Evolutionary conservation across 30 jellyfish, hydroid and myxozoan genomes (phyloP).

Genomic region (Euphysa ruthae): DNA sequence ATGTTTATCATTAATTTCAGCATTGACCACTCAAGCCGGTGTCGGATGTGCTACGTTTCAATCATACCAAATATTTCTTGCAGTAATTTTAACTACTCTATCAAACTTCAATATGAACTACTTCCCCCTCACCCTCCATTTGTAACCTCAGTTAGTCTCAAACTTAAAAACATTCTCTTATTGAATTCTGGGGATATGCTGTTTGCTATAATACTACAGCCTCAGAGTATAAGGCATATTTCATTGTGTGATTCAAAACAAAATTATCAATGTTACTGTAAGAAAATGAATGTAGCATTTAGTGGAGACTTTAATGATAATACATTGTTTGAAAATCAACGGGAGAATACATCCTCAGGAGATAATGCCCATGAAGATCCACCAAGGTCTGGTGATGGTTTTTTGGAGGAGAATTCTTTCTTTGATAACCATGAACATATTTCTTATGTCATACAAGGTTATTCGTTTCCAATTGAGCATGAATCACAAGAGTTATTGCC

Average conservation of each 20-base stretch:
- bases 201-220: slow-evolving; percentile 36
- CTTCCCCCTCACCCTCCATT: slow-evolving; percentile 78
- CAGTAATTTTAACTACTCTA: background rate
- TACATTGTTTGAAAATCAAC: background rate
- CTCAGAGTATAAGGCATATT: background rate
- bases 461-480: slow-evolving; percentile 9
- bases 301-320: background rate
- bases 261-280: background rate
- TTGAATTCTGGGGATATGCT: slow-evolving; percentile 73
- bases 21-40: no score
- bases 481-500: slow-evolving; percentile 22
- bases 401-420: no score
- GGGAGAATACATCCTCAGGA: background rate
- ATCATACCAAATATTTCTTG: background rate
- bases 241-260: no score
- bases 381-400: background rate
- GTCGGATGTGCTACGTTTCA: background rate
- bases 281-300: background rate
- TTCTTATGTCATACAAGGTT: slow-evolving; percentile 26
- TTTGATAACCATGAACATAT: background rate
- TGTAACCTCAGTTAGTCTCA: slow-evolving; percentile 53
- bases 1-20: no score
- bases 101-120: slow-evolving; percentile 46
- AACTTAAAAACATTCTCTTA: slow-evolving; percentile 43
- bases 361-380: background rate